phyloP scores from a whole-genome alignment of 2,113 vertebrate species.

The Sphyrna mokarran region DNA sequence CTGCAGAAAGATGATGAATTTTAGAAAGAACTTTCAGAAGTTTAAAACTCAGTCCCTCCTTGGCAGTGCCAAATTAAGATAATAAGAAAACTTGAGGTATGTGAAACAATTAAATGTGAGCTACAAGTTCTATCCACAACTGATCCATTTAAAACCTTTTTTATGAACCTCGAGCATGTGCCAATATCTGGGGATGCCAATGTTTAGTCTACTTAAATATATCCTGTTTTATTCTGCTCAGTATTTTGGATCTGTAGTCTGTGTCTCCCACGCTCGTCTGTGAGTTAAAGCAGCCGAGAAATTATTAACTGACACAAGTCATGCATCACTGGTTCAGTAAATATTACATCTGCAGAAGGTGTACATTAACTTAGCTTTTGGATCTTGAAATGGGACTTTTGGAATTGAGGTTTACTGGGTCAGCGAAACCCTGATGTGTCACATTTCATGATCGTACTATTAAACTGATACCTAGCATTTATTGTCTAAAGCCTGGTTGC shows the following conservation, averaged over 20 bases:
- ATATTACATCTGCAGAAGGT: neutral
- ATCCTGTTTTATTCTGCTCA: neutral
- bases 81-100: neutral
- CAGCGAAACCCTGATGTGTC: neutral
- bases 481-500: neutral
- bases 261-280: neutral
- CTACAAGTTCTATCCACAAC: neutral
- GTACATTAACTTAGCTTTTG: neutral
- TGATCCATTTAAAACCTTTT: neutral
- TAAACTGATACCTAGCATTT: neutral
- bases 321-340: neutral
- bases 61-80: neutral
- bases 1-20: neutral
- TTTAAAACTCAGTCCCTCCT: neutral
- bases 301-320: neutral
- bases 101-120: neutral
- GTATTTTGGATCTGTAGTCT: neutral
- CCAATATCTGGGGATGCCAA: neutral
- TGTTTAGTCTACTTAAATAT: neutral
- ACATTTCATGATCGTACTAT: neutral
- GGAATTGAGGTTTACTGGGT: neutral
- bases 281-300: neutral
- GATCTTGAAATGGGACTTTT: neutral
- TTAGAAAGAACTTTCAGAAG: neutral
- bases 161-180: neutral